Conservation (phyloP, 2,888 invertebrate species). For the Lissonota sp. region DNA sequence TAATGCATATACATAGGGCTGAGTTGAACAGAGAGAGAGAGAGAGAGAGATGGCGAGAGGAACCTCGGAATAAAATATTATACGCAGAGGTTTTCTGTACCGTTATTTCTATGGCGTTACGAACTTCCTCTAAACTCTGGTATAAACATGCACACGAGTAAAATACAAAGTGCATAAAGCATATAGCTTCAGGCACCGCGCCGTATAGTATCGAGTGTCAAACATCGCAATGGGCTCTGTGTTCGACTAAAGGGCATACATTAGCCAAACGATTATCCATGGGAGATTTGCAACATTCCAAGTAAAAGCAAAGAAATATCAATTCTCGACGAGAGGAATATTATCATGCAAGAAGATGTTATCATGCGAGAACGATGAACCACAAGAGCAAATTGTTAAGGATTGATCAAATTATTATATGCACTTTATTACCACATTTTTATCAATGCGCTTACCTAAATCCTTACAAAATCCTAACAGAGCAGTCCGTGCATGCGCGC, state of each 20-base stretch:
- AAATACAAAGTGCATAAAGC: slow-evolving; percentile 19
- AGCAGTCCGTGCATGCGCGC: no score
- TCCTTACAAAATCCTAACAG: no score
- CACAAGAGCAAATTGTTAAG: no score
- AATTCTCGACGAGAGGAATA: no score
- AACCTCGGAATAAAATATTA: slow-evolving; percentile 37
- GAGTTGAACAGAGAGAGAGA: slow-evolving; percentile 5
- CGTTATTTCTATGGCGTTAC: slow-evolving; percentile 33
- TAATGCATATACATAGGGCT: not conserved
- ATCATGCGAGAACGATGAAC: no score
- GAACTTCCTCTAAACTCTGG: slow-evolving; percentile 33
- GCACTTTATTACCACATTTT: no score
- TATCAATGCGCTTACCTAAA: no score
- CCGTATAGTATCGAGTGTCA: slow-evolving; percentile 22
- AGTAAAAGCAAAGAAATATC: no score
- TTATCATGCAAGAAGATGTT: no score
- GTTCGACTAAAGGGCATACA: not conserved
- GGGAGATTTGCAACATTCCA: no score
- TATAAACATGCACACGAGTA: slow-evolving; percentile 18
- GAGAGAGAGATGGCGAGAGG: slow-evolving; percentile 20
- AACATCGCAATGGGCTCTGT: slow-evolving; percentile 7
- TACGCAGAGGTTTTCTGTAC: slow-evolving; percentile 38
- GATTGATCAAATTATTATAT: no score
- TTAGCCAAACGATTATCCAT: no score
- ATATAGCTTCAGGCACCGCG: slow-evolving; percentile 5